Conservation (phyloP, 2,797 vertebrate genomes). For the Poliocrania exsul region DNA sequence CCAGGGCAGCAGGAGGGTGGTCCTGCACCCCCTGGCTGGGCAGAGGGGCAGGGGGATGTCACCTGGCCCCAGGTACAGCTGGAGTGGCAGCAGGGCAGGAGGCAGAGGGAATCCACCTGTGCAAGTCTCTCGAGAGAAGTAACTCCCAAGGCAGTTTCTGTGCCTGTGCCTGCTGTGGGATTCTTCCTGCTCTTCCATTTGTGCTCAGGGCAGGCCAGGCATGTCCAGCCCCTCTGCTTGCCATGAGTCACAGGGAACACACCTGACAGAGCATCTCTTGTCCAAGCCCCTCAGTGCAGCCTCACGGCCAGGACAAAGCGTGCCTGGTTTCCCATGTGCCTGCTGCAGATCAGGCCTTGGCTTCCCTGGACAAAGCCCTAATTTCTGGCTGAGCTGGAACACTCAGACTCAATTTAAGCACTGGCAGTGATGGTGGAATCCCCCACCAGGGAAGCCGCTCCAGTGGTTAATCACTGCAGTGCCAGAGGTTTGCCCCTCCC, state of each 20-base stretch:
- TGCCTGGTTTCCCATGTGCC: neutral
- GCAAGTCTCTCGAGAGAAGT: neutral
- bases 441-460: neutral
- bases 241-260: accelerated
- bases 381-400: neutral
- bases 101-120: neutral
- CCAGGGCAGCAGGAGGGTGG: neutral
- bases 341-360: accelerated
- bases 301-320: neutral
- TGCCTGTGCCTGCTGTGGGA: neutral
- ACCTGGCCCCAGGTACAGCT: neutral
- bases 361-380: neutral
- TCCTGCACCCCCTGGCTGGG: neutral
- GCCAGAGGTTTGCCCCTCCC: neutral
- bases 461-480: neutral
- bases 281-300: neutral
- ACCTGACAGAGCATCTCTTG: neutral
- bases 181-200: neutral
- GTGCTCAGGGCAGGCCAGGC: accelerated
- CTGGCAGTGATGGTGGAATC: neutral
- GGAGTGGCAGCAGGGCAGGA: accelerated
- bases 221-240: neutral
- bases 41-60: neutral
- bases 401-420: neutral
- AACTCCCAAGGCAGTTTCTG: neutral